Evolutionary conservation across 2,797 vertebrate species (phyloP).

Genomic region (Darevskia mixta): DNA sequence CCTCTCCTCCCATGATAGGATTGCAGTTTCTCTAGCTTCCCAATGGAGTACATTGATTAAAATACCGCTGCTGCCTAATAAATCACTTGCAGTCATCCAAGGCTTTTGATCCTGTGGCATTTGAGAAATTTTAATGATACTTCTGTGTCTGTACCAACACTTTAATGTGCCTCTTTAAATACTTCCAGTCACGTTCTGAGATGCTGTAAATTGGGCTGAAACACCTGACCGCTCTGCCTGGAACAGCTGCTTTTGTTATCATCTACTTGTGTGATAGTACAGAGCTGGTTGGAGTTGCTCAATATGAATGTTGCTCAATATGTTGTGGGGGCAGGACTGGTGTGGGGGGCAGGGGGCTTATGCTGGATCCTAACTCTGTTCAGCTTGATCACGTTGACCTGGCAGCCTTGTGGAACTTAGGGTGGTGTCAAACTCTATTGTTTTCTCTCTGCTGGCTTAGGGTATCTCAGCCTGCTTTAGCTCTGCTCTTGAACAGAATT

Average conservation of each 20-base stretch:
- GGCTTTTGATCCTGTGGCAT: conserved; percentile 35
- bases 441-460: too few species aligned
- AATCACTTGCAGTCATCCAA: conserved; percentile 33
- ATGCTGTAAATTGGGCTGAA: conserved; percentile 8
- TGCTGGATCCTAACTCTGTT: too few species aligned
- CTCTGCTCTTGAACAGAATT: too few species aligned
- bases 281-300: background rate
- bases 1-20: conserved; percentile 26
- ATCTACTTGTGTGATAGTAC: background rate
- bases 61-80: conserved; percentile 53
- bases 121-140: conserved; percentile 22
- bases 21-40: conserved; percentile 42
- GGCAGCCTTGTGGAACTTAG: too few species aligned
- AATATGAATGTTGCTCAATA: background rate
- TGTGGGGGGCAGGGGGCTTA: too few species aligned
- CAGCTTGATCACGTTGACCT: too few species aligned
- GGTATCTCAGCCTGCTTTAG: too few species aligned
- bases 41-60: background rate
- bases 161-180: conserved; percentile 27
- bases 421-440: too few species aligned
- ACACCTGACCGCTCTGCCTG: background rate
- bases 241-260: background rate
- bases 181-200: background rate
- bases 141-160: conserved; percentile 21
- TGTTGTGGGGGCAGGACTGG: too few species aligned